Base-by-base conservation (phyloP, 2,888 invertebrate genomes). In the Trisateles emortualis region DNA sequence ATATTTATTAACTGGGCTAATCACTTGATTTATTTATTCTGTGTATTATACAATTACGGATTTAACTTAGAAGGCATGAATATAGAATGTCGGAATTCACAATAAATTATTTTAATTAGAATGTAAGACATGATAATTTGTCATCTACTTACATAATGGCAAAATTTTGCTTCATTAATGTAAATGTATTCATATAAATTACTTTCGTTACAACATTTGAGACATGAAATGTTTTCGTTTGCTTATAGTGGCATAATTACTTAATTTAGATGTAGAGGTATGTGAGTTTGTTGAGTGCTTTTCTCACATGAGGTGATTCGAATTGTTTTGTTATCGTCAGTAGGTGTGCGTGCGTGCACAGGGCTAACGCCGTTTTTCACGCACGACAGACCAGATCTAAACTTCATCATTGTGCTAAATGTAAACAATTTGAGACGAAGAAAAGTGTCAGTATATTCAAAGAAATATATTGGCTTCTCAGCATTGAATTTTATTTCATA, bases 231-330 rank as follows among this genome's bases (percentile, higher is more conserved):
- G 16, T 10, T n/a, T 41, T 26, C 26, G 9, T 26, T 26, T 8
- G 6, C 5, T 36, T 17, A 19, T 52, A 13, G 51, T 38, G 17
- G 17, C 19, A 29, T 44, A 47, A 63, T 50, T 17, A 6, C 49
- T 62, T 62, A 17, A 52, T 54, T 49, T 22, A 33, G 22, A 1
- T 8, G 11, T 8, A 8, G 9, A 26, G 26, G 3, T 26, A 26
- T 6, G 2, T 22, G 1, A 26, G 1, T 26, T 26, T 26, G n/a
- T n/a, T n/a, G n/a, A n/a, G n/a, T n/a, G n/a, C n/a, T n/a, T n/a
- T n/a, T n/a, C n/a, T n/a, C n/a, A n/a, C n/a, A n/a, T n/a, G n/a
- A n/a, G n/a, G n/a, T n/a, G n/a, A n/a, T n/a, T n/a, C n/a, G n/a
- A n/a, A n/a, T n/a, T n/a, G n/a, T n/a, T n/a, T n/a, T n/a, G n/a